These are phyloP conservation scores for Chloromyia formosa DNA, from an alignment of 2,888 invertebrate species.

Conservation along the genomic window DNA sequence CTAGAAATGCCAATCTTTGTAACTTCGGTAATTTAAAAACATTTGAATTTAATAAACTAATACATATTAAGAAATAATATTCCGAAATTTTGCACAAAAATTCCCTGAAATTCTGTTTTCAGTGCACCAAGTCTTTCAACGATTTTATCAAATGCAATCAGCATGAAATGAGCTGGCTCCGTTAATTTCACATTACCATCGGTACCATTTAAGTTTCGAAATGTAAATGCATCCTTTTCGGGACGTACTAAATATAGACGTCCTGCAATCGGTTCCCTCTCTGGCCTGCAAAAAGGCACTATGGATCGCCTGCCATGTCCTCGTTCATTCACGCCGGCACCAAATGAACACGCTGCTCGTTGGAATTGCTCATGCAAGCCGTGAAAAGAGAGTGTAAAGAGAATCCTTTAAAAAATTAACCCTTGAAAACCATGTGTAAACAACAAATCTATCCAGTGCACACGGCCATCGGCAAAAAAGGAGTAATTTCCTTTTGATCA, in stretches of 20 bases:
- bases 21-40: too few relatives aligned
- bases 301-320: constrained; percentile 17
- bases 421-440: constrained; percentile 43
- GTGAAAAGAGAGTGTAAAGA: constrained; percentile 43
- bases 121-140: too few relatives aligned
- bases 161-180: not conserved
- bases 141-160: not conserved
- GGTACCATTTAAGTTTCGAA: not conserved
- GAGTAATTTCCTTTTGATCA: constrained; percentile 44
- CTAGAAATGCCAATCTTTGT: too few relatives aligned
- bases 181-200: not conserved
- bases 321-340: constrained; percentile 23
- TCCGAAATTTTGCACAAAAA: too few relatives aligned
- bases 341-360: constrained; percentile 16
- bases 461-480: constrained; percentile 37
- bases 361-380: constrained; percentile 25
- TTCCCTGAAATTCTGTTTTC: too few relatives aligned
- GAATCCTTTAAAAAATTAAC: constrained; percentile 41
- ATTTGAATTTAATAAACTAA: too few relatives aligned
- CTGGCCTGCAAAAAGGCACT: constrained; percentile 9
- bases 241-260: not conserved
- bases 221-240: not conserved
- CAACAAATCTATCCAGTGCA: constrained; percentile 28
- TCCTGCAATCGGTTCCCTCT: not conserved
- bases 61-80: too few relatives aligned